phyloP scores from a whole-genome alignment of 2,888 invertebrate genomes.

The Maniola hyperantus region DNA sequence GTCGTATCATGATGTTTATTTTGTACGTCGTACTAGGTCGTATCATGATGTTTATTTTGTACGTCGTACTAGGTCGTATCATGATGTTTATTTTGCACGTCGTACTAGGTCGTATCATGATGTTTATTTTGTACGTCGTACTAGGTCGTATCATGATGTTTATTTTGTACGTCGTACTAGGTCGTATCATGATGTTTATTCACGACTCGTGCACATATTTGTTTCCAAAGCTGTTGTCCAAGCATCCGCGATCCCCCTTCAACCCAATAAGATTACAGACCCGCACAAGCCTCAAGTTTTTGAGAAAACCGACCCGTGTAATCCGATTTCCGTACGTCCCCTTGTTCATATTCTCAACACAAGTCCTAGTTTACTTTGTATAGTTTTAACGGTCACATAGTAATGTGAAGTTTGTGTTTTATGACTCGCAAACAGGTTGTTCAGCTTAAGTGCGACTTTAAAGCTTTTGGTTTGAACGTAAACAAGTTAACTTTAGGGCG shows the following conservation, averaged over 20 bases:
- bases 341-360: slow-evolving; percentile 48
- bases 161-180: no score
- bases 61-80: no score
- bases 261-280: slow-evolving; percentile 44
- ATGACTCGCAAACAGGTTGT: slow-evolving; percentile 3
- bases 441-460: slow-evolving; percentile 1
- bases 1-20: no score
- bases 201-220: slow-evolving; percentile 17
- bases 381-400: slow-evolving; percentile 30
- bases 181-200: no score
- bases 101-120: no score
- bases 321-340: slow-evolving; percentile 48
- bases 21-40: no score
- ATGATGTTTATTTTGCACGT: no score
- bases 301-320: slow-evolving; percentile 45
- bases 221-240: slow-evolving; percentile 28
- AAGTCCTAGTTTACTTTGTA: slow-evolving; percentile 39
- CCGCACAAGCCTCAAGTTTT: slow-evolving; percentile 43
- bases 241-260: slow-evolving; percentile 26
- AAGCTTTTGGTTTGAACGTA: slow-evolving; percentile 2
- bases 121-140: no score
- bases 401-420: slow-evolving; percentile 12
- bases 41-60: no score
- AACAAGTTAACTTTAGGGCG: slow-evolving; percentile 1
- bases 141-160: no score